Conservation (phyloP, 2,888 invertebrate genomes). For the Strigamia maritima region DNA sequence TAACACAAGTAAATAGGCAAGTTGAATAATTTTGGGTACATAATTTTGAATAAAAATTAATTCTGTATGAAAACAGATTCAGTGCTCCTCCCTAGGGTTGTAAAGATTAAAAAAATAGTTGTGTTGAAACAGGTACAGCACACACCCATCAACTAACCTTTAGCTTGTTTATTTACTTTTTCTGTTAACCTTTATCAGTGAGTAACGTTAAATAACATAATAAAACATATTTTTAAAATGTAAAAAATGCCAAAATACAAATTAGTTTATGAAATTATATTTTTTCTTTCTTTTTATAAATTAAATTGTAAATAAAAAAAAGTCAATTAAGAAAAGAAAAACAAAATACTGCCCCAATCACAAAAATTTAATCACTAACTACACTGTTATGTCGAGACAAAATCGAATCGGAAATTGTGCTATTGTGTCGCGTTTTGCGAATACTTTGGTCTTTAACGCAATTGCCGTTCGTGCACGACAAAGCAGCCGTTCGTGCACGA, state of each 20-base stretch:
- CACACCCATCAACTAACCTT: too few species aligned
- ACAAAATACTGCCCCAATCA: background rate
- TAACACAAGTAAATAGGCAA: background rate
- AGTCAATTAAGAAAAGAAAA: background rate
- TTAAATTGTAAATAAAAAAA: too few species aligned
- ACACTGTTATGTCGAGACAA: slow-evolving; percentile 36
- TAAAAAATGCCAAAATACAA: background rate
- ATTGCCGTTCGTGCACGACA: slow-evolving; percentile 74
- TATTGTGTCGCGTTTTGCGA: slow-evolving; percentile 41
- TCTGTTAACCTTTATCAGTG: background rate
- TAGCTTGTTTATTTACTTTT: background rate
- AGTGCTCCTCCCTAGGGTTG: too few species aligned
- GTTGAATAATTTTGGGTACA: background rate
- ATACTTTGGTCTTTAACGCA: slow-evolving; percentile 58
- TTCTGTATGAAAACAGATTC: too few species aligned
- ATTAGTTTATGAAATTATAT: background rate
- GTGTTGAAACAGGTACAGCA: too few species aligned
- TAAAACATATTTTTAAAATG: background rate
- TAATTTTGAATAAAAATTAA: too few species aligned
- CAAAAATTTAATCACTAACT: slow-evolving; percentile 27
- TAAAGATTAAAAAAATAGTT: too few species aligned
- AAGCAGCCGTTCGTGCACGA: slow-evolving; percentile 83
- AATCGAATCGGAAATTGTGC: slow-evolving; percentile 36
- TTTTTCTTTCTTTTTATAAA: too few species aligned
- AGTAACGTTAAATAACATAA: background rate